phyloP scores from a whole-genome alignment of 2,797 vertebrate species.

The Avahi laniger region DNA sequence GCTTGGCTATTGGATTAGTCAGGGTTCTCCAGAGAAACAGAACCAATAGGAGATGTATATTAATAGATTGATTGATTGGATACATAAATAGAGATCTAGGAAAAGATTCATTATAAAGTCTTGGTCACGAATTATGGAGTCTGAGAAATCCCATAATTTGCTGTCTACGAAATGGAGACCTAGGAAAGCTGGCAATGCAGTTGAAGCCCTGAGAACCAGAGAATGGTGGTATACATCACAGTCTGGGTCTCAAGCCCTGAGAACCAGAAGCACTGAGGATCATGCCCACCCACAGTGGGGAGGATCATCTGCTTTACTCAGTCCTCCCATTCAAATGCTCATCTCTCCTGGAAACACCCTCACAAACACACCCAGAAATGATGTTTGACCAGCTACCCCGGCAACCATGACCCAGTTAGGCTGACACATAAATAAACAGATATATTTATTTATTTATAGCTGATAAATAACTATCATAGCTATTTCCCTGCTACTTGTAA shows the following conservation, averaged over 20 bases:
- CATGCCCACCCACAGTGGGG: background rate
- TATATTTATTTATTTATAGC: background rate
- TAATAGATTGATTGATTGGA: background rate
- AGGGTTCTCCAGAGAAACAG: background rate
- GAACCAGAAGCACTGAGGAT: background rate
- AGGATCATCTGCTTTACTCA: background rate
- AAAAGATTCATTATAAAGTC: background rate
- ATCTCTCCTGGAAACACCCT: background rate
- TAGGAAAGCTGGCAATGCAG: background rate
- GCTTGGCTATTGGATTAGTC: background rate
- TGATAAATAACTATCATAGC: background rate
- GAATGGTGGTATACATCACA: too few species aligned
- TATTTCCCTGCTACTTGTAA: background rate
- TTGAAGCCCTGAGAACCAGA: background rate
- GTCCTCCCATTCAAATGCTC: background rate
- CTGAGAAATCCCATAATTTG: background rate
- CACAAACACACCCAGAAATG: background rate
- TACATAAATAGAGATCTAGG: background rate
- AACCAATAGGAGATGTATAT: background rate
- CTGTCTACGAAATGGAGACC: too few species aligned
- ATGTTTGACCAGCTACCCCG: background rate
- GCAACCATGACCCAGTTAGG: background rate
- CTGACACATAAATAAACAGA: background rate
- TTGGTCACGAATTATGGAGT: background rate
- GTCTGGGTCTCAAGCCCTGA: background rate